Evolutionary conservation across 1,140 invertebrate species (phyloP).

Genomic region (Caerostris darwini): DNA sequence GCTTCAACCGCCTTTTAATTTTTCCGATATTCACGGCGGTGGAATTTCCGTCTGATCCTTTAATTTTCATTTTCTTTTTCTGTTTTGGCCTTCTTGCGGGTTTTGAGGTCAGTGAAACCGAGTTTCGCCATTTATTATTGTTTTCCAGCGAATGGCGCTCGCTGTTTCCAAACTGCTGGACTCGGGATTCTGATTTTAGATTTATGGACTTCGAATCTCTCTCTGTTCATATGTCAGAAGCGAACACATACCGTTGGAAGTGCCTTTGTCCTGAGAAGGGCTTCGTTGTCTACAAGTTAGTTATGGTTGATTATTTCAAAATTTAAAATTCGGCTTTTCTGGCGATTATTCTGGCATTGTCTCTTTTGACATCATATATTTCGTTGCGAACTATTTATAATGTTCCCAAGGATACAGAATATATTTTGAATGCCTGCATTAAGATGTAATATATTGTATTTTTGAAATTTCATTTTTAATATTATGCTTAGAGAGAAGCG

Average conservation of each 20-base stretch:
- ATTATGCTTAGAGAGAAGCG: no score
- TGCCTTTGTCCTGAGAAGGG: no score
- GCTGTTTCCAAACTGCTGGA: neutral
- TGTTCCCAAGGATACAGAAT: no score
- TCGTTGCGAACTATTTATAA: no score
- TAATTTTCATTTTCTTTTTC: neutral
- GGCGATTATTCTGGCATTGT: no score
- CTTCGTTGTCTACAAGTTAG: no score
- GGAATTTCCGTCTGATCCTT: neutral
- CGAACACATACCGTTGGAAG: neutral
- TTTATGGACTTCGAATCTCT: neutral
- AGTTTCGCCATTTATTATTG: conserved; percentile 9
- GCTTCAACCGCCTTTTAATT: neutral
- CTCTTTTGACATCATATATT: no score
- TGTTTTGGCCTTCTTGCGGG: neutral
- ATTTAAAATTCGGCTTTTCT: no score
- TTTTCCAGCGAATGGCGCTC: neutral
- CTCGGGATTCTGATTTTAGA: neutral
- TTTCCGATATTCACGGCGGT: conserved; percentile 3
- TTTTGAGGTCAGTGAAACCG: neutral
- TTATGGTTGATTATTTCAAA: no score
- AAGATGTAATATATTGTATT: no score
- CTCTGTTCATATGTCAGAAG: neutral
- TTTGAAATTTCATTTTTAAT: no score
- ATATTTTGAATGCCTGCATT: no score